Base-by-base conservation (phyloP, 2,888 invertebrate genomes). In the Vandiemenella viatica region DNA sequence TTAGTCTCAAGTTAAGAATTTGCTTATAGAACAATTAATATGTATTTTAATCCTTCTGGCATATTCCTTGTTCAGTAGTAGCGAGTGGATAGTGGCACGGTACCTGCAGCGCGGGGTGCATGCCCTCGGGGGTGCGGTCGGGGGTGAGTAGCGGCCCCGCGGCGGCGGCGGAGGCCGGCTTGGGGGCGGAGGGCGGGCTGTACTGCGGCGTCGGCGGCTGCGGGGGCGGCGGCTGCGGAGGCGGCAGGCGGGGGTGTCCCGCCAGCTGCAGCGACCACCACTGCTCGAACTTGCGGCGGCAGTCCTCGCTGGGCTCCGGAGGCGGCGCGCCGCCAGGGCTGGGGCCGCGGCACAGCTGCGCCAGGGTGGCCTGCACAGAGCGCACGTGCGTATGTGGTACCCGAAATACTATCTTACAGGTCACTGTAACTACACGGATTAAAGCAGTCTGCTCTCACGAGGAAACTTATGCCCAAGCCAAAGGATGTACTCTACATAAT, bases 281-380 rank as follows among this genome's bases (percentile, higher is more conserved):
- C 50, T 85, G 82, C 62, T 93, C 91, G 66, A 93, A 93, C 64
- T 88, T 87, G 51, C 87, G 74, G 20, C 86, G 79, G 61, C 82
- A 77, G 46, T 92, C 92, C 57, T 91, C 91, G 0, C 82, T 77
- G 7, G 84, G 77, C 58, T 88, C 87, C 42, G 77, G 77, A 43
- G 75, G 71, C 8, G 76, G 71, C 20, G 76, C 72, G 46, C 54
- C 45, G 58, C 60, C 52, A 61, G 79, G 71, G 63, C 80, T 76
- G 45, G 80, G 79, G 17, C 84, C 84, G 53, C 90, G 80, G 62
- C 88, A 87, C 53, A 91, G 78, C 60, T 88, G 86, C 53, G 86
- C 80, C 57, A 91, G 70, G 46, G 83, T 79, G 59, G 83, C 75
- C 87, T 87, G 75, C 15, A 70, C 6, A 18, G n/a, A 38, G 3